Base-by-base conservation (phyloP, 2,888 invertebrate species). In the Limnephilus auricula region DNA sequence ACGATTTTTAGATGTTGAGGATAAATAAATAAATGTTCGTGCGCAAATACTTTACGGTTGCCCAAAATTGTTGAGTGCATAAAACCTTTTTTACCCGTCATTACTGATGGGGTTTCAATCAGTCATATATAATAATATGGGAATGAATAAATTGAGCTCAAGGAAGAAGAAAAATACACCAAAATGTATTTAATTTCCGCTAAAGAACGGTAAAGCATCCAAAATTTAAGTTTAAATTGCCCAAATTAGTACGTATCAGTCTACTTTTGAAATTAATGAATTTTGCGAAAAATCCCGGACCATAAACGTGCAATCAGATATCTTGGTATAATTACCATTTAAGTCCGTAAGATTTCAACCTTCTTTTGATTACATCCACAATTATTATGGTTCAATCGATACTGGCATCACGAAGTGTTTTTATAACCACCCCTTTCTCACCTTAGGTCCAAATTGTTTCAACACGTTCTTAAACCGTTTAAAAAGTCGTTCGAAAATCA, bases 381-480 rank as follows among this genome's bases (percentile, higher is more conserved):
- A 65, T 40, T 37, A 85, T 85, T 85, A 88, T 32, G 78, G 65
- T 88, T 78, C 79, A 34, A 88, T 88, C 78, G 87, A 88, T 88
- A 37, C n/a, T 9, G 32, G 87, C 13, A 79, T 88, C 87, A 37
- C 65, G 87, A 34, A 88, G 32, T 88, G 78, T 34, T 65, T 65
- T 65, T 25, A n/a, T 65, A 65, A n/a, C 65, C 25, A 65, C 65
- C 65, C 65, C 25, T 65, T 65, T 65, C 65, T 65, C 65, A 65
- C 65, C 65, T 65, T 9, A 65, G 9, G 25, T n/a, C 25, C 5
- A 25, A n/a, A 65, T 65, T 65, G 65, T 65, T 65, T 65, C 65
- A 65, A 65, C 65, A 65, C 65, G 65, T 65, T 65, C 65, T 65
- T 65, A 65, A 65, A 65, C 9, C 65, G 65, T 65, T 65, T 65